phyloP scores from a whole-genome alignment of 2,888 invertebrate species.

The Catocala nupta region DNA sequence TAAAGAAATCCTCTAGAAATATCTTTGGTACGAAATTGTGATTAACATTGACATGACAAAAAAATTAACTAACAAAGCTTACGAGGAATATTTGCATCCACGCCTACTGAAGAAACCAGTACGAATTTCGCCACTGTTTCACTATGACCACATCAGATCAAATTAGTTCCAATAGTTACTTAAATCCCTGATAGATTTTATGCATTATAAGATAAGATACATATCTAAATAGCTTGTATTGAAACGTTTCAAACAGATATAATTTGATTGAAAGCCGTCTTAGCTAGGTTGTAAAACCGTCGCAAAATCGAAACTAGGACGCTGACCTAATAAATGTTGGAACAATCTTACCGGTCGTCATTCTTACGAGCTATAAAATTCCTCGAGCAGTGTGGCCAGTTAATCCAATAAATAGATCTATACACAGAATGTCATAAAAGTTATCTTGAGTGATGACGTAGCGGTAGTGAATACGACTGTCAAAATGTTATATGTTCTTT shows the following conservation, averaged over 20 bases:
- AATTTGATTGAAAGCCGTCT: conserved; percentile 2
- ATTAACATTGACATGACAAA: no score
- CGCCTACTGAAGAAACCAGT: no score
- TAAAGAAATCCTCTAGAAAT: no score
- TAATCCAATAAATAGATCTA: conserved; percentile 9
- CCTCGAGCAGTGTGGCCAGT: conserved; percentile 1
- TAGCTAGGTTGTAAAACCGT: conserved; percentile 25
- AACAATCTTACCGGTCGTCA: conserved; percentile 3
- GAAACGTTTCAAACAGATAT: neutral
- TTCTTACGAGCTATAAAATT: conserved; percentile 24
- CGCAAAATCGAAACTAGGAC: conserved; percentile 41
- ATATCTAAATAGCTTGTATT: neutral
- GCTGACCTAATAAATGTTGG: conserved; percentile 33
- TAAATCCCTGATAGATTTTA: neutral
- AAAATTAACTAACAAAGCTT: no score
- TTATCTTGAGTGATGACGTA: no score
- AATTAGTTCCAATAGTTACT: no score
- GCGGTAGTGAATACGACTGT: no score
- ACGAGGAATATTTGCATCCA: no score
- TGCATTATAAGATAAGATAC: neutral
- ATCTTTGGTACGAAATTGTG: no score
- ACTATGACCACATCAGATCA: neutral
- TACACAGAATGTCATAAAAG: neutral
- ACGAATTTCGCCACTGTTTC: no score
- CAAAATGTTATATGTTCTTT: no score